Conservation (phyloP, 1,140 invertebrate species). For the Pteromalus puparum region DNA sequence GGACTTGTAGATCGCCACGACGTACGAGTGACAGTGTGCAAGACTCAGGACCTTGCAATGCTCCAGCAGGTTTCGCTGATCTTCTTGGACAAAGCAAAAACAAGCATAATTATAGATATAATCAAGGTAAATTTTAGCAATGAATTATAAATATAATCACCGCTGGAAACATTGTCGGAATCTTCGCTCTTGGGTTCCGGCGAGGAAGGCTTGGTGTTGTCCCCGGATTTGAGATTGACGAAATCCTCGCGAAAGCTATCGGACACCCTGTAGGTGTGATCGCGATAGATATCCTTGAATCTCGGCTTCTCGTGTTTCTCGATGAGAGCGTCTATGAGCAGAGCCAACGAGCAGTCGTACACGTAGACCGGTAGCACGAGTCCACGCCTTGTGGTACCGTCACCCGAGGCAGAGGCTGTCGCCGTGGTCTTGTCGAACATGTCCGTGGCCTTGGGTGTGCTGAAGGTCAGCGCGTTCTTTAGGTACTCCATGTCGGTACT, state of each 20-base stretch:
- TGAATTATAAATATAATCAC: conserved; percentile 53
- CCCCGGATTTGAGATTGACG: conserved; percentile 70
- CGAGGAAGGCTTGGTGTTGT: conserved; percentile 65
- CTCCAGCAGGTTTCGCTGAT: conserved; percentile 76
- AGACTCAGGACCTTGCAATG: conserved; percentile 80
- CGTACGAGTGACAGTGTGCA: conserved; percentile 82
- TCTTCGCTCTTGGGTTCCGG: conserved; percentile 75
- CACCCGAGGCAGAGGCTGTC: conserved; percentile 3
- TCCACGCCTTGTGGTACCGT: conserved; percentile 45
- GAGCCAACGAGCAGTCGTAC: conserved; percentile 81
- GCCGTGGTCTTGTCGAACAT: conserved; percentile 14
- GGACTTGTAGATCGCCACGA: conserved; percentile 80
- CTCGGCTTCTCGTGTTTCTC: conserved; percentile 72
- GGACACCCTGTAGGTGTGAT: conserved; percentile 74
- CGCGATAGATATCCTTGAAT: conserved; percentile 74
- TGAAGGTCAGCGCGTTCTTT: conserved; percentile 38
- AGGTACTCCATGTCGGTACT: conserved; percentile 39
- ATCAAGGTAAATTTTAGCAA: too few relatives aligned
- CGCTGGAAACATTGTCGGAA: conserved; percentile 68
- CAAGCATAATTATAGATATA: too few relatives aligned
- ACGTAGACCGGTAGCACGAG: conserved; percentile 81
- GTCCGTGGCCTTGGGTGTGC: conserved; percentile 35
- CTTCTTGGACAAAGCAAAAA: conserved; percentile 50
- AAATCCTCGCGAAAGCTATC: conserved; percentile 68
- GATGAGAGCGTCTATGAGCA: conserved; percentile 78